Conservation (phyloP, 2,888 invertebrate genomes). For the Acanthosoma haemorrhoidale region DNA sequence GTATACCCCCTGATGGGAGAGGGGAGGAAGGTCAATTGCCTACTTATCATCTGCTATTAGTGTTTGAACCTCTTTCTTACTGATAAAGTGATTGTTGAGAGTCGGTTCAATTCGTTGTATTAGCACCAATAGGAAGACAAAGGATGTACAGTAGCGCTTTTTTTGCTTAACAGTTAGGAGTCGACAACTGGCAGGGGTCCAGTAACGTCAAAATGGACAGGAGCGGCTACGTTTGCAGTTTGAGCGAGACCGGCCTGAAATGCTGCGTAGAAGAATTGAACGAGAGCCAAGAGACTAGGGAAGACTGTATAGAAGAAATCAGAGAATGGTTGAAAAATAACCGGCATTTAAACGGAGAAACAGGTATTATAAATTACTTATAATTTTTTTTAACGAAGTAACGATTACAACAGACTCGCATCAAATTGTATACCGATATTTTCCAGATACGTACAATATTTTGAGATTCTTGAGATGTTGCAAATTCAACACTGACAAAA, state of each 20-base stretch:
- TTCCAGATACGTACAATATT: slow-evolving; percentile 50
- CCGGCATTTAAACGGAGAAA: slow-evolving; percentile 45
- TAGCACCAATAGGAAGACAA: too few relatives aligned
- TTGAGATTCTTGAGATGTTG: slow-evolving; percentile 56
- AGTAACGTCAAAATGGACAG: too few relatives aligned
- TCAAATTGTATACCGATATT: neutral
- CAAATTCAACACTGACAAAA: slow-evolving; percentile 56
- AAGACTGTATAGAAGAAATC: slow-evolving; percentile 46
- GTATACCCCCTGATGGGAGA: too few relatives aligned
- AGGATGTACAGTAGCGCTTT: too few relatives aligned
- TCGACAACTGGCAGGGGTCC: too few relatives aligned
- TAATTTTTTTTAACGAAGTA: neutral
- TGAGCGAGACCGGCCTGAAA: slow-evolving; percentile 6
- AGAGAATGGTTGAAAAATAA: slow-evolving; percentile 47
- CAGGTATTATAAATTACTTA: slow-evolving; percentile 43
- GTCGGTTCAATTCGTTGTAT: too few relatives aligned
- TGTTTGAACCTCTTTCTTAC: too few relatives aligned
- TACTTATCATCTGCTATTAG: too few relatives aligned
- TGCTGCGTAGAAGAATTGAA: slow-evolving; percentile 36
- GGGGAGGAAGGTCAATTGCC: too few relatives aligned
- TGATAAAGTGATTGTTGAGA: too few relatives aligned
- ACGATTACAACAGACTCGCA: neutral
- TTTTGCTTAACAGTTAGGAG: too few relatives aligned
- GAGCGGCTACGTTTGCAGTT: neutral
- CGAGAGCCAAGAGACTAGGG: slow-evolving; percentile 41